Percentiles rank a stretch among this genome's conserved stretches.
phyloP scores from a whole-genome alignment of 2,113 vertebrate species.

The Tenrec ecaudatus region DNA sequence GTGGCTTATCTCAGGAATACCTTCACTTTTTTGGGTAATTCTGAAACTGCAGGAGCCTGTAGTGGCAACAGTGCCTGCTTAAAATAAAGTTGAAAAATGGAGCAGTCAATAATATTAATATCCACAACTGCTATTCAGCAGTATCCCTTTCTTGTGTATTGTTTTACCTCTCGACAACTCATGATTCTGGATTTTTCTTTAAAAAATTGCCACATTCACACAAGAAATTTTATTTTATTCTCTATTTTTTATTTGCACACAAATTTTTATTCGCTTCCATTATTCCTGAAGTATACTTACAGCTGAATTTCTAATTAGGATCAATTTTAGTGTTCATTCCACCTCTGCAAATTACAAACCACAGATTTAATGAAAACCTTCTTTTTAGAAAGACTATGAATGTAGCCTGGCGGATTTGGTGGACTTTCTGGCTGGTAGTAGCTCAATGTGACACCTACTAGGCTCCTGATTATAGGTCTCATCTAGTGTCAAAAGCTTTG shows the following conservation, averaged over 20 bases:
- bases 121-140: not conserved
- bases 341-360: constrained; percentile 17
- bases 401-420: not conserved
- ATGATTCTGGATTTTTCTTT: not conserved
- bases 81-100: too few relatives aligned
- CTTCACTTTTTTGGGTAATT: too few relatives aligned
- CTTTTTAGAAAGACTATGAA: not conserved
- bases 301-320: not conserved
- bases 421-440: too few relatives aligned
- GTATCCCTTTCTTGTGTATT: not conserved
- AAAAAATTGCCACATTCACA: not conserved
- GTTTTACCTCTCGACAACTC: not conserved
- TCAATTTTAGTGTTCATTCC: not conserved
- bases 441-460: too few relatives aligned
- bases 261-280: too few relatives aligned
- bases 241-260: too few relatives aligned
- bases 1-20: too few relatives aligned
- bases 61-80: too few relatives aligned
- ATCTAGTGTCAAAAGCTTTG: not conserved
- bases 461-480: not conserved
- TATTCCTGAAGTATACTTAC: too few relatives aligned
- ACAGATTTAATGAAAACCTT: not conserved
- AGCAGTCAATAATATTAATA: not conserved
- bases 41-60: too few relatives aligned
- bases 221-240: not conserved